phyloP scores from a whole-genome alignment of 2,797 vertebrate species.

The Sebastes dallii region DNA sequence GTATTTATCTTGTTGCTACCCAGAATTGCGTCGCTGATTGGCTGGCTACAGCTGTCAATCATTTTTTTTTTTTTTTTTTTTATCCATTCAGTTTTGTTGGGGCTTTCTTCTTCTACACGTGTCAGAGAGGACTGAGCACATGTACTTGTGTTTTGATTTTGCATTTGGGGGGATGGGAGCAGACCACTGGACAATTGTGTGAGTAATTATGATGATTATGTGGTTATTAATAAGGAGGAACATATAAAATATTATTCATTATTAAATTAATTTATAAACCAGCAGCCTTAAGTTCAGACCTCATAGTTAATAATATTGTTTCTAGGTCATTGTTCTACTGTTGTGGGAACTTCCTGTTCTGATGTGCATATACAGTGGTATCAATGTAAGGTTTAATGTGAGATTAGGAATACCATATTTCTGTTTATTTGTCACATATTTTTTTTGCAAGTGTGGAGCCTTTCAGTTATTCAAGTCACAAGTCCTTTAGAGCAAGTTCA shows the following conservation, averaged over 20 bases:
- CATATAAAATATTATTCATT: not conserved
- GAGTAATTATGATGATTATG: not conserved
- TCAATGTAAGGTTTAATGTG: not conserved
- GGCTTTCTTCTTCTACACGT: conserved; percentile 67
- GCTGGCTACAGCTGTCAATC: conserved; percentile 26
- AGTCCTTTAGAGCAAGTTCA: not conserved
- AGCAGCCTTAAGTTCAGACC: not conserved
- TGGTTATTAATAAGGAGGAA: not conserved
- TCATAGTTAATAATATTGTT: not conserved
- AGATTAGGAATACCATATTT: not conserved
- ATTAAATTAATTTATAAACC: not conserved
- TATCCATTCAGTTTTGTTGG: conserved; percentile 54
- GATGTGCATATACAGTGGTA: not conserved
- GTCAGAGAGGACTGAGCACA: conserved; percentile 65
- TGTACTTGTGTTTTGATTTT: conserved; percentile 77
- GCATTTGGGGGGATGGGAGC: conserved; percentile 43
- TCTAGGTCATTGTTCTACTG: not conserved
- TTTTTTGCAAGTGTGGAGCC: accelerated
- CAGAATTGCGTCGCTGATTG: conserved; percentile 43
- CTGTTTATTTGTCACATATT: not conserved
- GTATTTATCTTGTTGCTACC: conserved; percentile 62
- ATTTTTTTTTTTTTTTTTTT: not conserved
- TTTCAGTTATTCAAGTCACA: not conserved
- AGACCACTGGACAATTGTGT: not conserved
- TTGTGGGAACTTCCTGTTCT: not conserved